Conservation (phyloP, 1,140 invertebrate genomes). For the Sipha flava region DNA sequence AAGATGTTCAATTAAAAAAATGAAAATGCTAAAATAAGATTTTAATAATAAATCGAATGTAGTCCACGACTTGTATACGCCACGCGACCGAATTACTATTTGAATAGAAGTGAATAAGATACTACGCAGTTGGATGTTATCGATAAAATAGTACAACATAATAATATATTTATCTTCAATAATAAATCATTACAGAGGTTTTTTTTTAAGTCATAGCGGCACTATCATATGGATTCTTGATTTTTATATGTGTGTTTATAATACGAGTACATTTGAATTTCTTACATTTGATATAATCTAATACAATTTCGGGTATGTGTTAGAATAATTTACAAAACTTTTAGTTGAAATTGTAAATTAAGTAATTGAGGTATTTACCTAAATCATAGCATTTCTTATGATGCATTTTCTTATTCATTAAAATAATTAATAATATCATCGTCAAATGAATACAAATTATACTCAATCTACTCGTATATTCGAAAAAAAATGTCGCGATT, state of each 20-base stretch:
- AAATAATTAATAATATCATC: too few species aligned
- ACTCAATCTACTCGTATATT: too few species aligned
- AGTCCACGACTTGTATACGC: background rate
- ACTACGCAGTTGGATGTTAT: background rate
- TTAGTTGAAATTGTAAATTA: too few species aligned
- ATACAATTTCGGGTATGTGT: too few species aligned
- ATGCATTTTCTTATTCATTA: too few species aligned
- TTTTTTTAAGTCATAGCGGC: background rate
- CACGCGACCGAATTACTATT: background rate
- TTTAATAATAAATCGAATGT: background rate
- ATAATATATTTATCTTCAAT: background rate
- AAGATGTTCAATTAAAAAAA: slow-evolving; percentile 10
- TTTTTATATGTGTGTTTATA: background rate
- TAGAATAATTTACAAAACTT: too few species aligned
- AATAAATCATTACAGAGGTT: background rate
- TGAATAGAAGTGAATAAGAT: background rate
- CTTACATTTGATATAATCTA: too few species aligned
- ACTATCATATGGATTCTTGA: background rate
- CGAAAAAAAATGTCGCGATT: too few species aligned
- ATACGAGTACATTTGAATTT: too few species aligned
- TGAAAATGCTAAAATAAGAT: background rate
- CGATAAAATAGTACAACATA: background rate
- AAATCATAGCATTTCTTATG: too few species aligned
- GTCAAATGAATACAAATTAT: too few species aligned
- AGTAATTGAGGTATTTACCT: too few species aligned